phyloP scores from a whole-genome alignment of 2,888 invertebrate genomes.

The Parthenolecanium corni region DNA sequence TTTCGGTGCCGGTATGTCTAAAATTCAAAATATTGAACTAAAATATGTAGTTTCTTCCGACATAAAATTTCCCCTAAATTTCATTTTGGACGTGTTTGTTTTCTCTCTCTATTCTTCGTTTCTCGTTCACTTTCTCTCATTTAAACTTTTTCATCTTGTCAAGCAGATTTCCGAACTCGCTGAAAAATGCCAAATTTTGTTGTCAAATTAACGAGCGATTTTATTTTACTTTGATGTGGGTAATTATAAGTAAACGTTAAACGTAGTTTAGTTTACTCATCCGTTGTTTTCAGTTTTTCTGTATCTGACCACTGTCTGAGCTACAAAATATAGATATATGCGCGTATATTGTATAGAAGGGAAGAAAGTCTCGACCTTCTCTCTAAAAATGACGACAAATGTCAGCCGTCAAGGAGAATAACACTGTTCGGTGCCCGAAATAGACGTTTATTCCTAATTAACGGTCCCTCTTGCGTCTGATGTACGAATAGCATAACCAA shows the following conservation, averaged over 20 bases:
- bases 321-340: no score
- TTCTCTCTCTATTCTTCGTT: no score
- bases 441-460: constrained; percentile 13
- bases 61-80: no score
- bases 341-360: no score
- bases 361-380: constrained; percentile 15
- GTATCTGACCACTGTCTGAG: background rate
- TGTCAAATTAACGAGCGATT: background rate
- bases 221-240: background rate
- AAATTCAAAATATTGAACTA: no score
- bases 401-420: constrained; percentile 17
- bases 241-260: background rate
- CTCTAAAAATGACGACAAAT: constrained; percentile 8
- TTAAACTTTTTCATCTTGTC: no score
- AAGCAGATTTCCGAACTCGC: no score
- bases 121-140: no score
- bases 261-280: background rate
- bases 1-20: no score
- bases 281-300: background rate
- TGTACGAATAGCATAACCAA: background rate
- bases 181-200: no score
- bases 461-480: constrained; percentile 1
- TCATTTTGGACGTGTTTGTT: no score
- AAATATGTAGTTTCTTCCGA: no score
- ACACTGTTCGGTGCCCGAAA: constrained; percentile 6